These are phyloP conservation scores for Lepilemur ruficaudatus DNA, from an alignment of 2,797 vertebrate species.

Conservation along the genomic window DNA sequence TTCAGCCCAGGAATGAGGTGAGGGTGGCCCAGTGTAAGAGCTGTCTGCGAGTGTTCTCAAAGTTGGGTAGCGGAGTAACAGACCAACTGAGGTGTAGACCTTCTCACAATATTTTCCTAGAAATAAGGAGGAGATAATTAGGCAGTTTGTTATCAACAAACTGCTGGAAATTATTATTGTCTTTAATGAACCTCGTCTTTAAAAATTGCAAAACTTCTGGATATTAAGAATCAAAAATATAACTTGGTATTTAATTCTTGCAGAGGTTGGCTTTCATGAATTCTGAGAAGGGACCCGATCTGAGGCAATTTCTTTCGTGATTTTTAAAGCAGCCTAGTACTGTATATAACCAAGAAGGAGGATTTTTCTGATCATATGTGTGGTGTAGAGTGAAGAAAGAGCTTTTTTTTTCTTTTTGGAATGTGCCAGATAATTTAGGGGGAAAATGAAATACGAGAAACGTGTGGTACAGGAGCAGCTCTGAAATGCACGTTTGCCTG, in stretches of 20 bases:
- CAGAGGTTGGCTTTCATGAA: conserved; percentile 29
- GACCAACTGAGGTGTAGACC: not conserved
- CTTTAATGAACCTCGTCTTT: conserved; percentile 5
- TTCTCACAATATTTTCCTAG: not conserved
- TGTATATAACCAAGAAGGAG: conserved; percentile 20
- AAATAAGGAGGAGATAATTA: not conserved
- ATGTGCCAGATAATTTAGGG: not conserved
- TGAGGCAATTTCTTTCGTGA: not conserved
- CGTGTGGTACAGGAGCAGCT: not conserved
- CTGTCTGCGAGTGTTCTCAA: not conserved
- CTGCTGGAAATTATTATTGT: not conserved
- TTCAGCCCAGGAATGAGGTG: not conserved
- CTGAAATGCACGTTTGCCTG: not conserved
- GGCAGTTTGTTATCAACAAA: not conserved
- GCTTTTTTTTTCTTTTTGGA: not conserved
- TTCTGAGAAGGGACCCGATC: conserved; percentile 27
- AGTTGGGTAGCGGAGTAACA: not conserved
- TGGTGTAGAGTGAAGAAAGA: not conserved
- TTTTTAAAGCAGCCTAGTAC: not conserved
- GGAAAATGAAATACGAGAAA: not conserved
- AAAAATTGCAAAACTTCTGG: not conserved
- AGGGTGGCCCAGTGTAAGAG: not conserved
- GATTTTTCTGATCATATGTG: not conserved
- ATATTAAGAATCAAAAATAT: not conserved
- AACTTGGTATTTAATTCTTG: conserved; percentile 47